phyloP scores from a whole-genome alignment of 2,888 invertebrate species.

The Xanthorhoe spadicearia region DNA sequence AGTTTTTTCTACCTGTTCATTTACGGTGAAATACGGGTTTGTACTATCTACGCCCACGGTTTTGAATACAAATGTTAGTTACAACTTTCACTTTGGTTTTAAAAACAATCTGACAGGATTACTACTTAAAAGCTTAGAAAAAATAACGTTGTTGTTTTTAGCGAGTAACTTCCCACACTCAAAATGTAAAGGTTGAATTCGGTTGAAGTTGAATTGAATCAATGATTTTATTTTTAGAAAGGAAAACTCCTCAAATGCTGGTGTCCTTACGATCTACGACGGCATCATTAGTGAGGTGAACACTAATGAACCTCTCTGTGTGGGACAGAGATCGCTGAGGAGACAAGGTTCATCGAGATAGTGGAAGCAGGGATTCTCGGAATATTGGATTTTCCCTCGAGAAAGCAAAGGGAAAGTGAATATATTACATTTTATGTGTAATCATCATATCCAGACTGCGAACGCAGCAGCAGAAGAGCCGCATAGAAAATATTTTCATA shows the following conservation, averaged over 20 bases:
- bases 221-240: slow-evolving; percentile 47
- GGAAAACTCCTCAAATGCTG: slow-evolving; percentile 48
- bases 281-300: slow-evolving; percentile 75
- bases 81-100: no score
- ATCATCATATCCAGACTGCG: slow-evolving; percentile 5
- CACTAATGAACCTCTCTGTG: slow-evolving; percentile 77
- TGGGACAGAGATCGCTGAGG: slow-evolving; percentile 58
- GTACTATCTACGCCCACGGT: no score
- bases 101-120: no score
- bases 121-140: no score
- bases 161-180: slow-evolving; percentile 24
- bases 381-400: slow-evolving; percentile 55
- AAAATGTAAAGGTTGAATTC: slow-evolving; percentile 26
- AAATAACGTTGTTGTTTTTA: no score
- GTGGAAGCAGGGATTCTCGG: slow-evolving; percentile 47
- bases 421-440: slow-evolving; percentile 27
- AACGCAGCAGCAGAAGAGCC: slow-evolving; percentile 1
- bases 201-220: slow-evolving; percentile 38
- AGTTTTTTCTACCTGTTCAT: not conserved
- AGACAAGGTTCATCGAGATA: slow-evolving; percentile 59
- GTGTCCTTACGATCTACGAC: slow-evolving; percentile 48
- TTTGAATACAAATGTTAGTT: no score
- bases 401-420: slow-evolving; percentile 45
- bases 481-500: not conserved
- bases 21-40: no score